phyloP scores from a whole-genome alignment of 1,140 invertebrate species.

The Belonocnema kinseyi region DNA sequence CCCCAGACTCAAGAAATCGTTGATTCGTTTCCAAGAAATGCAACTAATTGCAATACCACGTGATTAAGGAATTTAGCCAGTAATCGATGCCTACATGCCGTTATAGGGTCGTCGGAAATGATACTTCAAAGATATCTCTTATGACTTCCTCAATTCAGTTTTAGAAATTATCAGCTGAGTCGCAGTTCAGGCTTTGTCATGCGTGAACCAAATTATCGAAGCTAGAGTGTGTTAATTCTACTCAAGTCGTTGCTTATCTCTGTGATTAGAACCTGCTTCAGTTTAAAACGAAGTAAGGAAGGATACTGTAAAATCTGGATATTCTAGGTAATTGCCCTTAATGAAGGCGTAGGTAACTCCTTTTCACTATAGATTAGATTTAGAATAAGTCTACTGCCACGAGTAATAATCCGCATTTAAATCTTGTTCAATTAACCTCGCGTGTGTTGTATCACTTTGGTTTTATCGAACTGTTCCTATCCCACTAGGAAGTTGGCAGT shows the following conservation, averaged over 20 bases:
- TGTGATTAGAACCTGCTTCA: conserved; percentile 1
- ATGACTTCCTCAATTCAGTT: conserved; percentile 20
- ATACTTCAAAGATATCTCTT: conserved; percentile 2
- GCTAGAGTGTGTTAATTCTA: background rate
- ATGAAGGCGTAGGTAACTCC: background rate
- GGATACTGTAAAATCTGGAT: background rate
- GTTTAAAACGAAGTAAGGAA: background rate
- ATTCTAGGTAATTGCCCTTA: conserved; percentile 3
- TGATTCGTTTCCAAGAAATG: conserved; percentile 12
- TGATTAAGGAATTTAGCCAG: conserved; percentile 11
- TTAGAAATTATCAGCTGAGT: conserved; percentile 15
- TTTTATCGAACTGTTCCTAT: too few relatives aligned
- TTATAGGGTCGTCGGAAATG: conserved; percentile 10
- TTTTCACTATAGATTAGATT: too few relatives aligned
- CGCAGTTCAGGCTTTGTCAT: conserved; percentile 6
- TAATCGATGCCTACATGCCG: conserved; percentile 17
- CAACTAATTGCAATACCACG: conserved; percentile 16
- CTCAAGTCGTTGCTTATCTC: background rate
- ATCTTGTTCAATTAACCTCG: too few relatives aligned
- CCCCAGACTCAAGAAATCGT: background rate
- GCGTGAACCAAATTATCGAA: conserved; percentile 3
- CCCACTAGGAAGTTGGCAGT: too few relatives aligned
- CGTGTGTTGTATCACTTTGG: too few relatives aligned
- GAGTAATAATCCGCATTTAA: too few relatives aligned
- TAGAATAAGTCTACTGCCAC: too few relatives aligned